These are phyloP conservation scores for Herminia tarsipennalis DNA, from an alignment of 2,888 invertebrate genomes.

Conservation along the genomic window DNA sequence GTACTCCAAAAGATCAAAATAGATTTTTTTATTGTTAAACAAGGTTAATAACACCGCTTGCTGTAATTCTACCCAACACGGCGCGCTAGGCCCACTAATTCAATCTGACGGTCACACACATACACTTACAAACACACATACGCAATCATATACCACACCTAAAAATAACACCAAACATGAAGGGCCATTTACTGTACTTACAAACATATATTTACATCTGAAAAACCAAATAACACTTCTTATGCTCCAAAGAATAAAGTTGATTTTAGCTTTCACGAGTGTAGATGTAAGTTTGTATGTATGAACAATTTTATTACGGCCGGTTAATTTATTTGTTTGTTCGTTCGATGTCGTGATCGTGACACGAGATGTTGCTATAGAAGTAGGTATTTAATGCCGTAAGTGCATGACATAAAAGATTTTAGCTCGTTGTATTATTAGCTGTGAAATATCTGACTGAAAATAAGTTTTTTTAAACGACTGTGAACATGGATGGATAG, in stretches of 20 bases:
- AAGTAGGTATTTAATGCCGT: conserved; percentile 7
- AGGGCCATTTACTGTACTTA: conserved; percentile 57
- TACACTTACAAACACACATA: conserved; percentile 18
- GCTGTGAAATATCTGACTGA: neutral
- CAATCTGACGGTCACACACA: conserved; percentile 44
- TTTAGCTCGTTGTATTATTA: conserved; percentile 5
- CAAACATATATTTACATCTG: conserved; percentile 29
- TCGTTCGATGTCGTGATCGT: conserved; percentile 50
- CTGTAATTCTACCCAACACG: conserved; percentile 13
- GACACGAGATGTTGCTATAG: conserved; percentile 33
- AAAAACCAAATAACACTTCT: conserved; percentile 23
- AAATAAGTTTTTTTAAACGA: neutral
- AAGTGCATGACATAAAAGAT: conserved; percentile 7
- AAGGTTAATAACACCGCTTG: conserved; percentile 16
- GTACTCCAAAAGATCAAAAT: conserved; percentile 4
- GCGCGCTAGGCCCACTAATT: conserved; percentile 36
- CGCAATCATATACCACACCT: conserved; percentile 29
- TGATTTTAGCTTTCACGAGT: neutral
- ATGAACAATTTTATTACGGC: conserved; percentile 59
- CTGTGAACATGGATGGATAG: neutral
- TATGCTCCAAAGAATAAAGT: neutral
- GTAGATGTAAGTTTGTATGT: conserved; percentile 32
- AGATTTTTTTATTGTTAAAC: conserved; percentile 10
- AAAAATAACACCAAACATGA: conserved; percentile 57
- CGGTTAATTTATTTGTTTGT: conserved; percentile 67